phyloP scores from a whole-genome alignment of 2,113 vertebrate genomes.

The Alethe diademata region DNA sequence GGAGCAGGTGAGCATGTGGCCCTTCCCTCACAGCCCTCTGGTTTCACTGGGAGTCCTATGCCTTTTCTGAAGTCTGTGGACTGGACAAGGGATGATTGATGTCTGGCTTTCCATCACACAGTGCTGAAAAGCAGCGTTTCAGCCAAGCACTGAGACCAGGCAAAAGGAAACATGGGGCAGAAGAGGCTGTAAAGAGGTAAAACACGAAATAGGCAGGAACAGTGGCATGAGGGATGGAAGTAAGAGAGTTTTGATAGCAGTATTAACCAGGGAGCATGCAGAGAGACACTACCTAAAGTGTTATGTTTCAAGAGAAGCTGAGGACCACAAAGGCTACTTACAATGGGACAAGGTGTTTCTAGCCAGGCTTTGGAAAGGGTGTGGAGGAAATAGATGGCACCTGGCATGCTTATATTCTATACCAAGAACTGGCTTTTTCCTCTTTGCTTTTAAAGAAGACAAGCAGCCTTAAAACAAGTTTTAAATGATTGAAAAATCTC shows the following conservation, averaged over 20 bases:
- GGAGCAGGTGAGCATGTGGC: background rate
- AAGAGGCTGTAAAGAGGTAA: background rate
- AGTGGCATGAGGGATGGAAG: background rate
- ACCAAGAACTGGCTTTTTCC: background rate
- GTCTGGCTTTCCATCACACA: background rate
- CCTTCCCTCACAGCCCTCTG: background rate
- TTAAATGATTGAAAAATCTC: background rate
- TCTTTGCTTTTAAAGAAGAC: background rate
- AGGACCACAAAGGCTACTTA: background rate
- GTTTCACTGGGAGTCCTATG: background rate
- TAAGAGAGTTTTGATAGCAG: background rate
- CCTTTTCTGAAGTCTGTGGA: background rate
- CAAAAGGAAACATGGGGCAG: background rate
- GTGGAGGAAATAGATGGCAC: background rate
- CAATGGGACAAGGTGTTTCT: background rate
- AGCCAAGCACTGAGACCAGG: background rate
- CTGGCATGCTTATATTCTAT: background rate
- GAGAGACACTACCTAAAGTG: background rate
- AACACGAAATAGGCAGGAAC: accelerated
- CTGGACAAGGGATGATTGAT: background rate
- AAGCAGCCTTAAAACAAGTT: background rate
- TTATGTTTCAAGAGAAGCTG: background rate
- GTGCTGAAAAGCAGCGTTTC: background rate
- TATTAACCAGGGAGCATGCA: background rate
- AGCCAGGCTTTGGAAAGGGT: background rate